Base-by-base conservation (phyloP, 2,888 invertebrate species). In the Mythimna albipuncta region DNA sequence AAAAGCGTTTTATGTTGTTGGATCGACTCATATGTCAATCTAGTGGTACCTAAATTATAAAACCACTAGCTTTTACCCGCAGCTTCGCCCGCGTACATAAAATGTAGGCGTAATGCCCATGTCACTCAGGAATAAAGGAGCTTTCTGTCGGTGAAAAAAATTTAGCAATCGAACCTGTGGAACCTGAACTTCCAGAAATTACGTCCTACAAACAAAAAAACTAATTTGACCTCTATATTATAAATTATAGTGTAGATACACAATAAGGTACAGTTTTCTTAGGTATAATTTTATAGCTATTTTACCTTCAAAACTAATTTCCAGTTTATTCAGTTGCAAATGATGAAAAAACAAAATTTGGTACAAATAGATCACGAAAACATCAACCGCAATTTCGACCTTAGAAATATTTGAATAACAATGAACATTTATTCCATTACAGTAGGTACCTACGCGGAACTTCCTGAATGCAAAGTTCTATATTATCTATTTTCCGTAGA, bases 361-460 rank as follows among this genome's bases (percentile, higher is more conserved):
- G n/a, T n/a, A 21, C 10, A 21, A 61, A 41, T 44, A 55, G 62
- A 52, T 35, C 41, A 59, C 78, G 38, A 75, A 66, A 57, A 21
- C 9, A 55, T 66, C 35, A 54, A 69, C 38, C 50, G 26, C 44
- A 72, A 44, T 59, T 64, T 16, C 21, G 52, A 77, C 70, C 65
- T 79, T 71, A 64, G 52, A 50, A 61, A 64, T 52, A 68, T 64
- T 77, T 44, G 26, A 59, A 64, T 58, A 71, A 81, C 79, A 78
- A 78, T 75, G 63, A 35, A 64, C 68, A 67, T n/a, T n/a, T n/a
- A n/a, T n/a, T n/a, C n/a, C n/a, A n/a, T 44, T 75, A 32, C 32
- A 35, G 64, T 47, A 75, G 10, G 5, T 50, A 72, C n/a, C 61
- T 41, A 65, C 62, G 58, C 79, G 83, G 84, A 84, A 81, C 62